Percentiles rank a stretch among this genome's conserved stretches.
These are phyloP conservation scores for Ceratotherium simum DNA, from an alignment of 2,113 vertebrate genomes.

Conservation along the genomic window DNA sequence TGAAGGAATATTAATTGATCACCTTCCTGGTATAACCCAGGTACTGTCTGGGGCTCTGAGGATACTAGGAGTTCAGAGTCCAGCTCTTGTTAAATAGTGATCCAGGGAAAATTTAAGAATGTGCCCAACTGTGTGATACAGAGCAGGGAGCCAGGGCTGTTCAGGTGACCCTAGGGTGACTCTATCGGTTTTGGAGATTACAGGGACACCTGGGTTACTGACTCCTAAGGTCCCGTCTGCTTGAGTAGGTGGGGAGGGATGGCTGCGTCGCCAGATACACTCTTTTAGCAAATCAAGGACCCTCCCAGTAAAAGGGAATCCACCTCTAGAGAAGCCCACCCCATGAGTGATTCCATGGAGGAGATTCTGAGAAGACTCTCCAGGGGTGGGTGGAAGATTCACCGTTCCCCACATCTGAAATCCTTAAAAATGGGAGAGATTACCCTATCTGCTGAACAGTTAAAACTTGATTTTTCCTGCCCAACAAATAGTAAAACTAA, in stretches of 20 bases:
- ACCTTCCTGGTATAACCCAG: not conserved
- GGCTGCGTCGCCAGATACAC: not conserved
- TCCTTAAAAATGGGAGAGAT: slow-evolving; percentile 57
- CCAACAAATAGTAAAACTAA: slow-evolving; percentile 65
- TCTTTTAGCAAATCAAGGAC: slow-evolving; percentile 5
- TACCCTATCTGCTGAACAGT: slow-evolving; percentile 58
- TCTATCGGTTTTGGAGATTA: slow-evolving; percentile 55
- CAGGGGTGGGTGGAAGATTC: not conserved
- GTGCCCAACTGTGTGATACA: not conserved
- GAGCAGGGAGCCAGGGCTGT: not conserved
- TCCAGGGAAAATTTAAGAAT: not conserved
- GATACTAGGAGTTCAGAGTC: slow-evolving; percentile 23
- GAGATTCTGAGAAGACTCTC: slow-evolving; percentile 32
- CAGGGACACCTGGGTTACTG: not conserved
- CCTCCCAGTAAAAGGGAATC: not conserved
- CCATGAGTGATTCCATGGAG: not conserved
- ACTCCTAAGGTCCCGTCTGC: not conserved
- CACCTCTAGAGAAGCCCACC: not conserved
- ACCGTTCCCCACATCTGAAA: slow-evolving; percentile 49
- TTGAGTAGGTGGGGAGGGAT: not conserved
- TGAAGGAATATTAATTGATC: not conserved
- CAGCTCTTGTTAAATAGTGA: slow-evolving; percentile 22
- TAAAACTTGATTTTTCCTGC: slow-evolving; percentile 66
- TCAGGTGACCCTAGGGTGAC: not conserved
- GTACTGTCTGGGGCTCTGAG: not conserved